Base-by-base conservation (phyloP, 2,888 invertebrate species). In the Hypolimnas misippus region DNA sequence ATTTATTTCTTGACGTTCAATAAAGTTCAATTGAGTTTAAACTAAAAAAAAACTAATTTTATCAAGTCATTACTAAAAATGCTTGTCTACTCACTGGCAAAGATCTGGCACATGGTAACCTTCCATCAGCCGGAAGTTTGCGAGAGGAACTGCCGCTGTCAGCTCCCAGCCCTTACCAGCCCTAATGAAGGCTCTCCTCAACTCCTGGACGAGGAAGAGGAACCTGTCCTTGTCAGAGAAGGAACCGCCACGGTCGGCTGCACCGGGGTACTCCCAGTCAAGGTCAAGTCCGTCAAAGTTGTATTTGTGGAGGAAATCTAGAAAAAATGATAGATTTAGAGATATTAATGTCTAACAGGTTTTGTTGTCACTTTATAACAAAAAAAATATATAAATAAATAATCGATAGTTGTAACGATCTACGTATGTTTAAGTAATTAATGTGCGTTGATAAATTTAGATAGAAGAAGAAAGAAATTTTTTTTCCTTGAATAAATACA, bases 231-330 rank as follows among this genome's bases (percentile, higher is more conserved):
- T 97, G 84, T 98, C 97, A 10, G 95, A 94, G 83, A 94, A 97
- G 60, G 94, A 95, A 38, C 97, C 97, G 6, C 97, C 97, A 31
- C 97, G 94, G 83, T 97, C 97, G 0, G 96, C 94, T 0, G 97
- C 97, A 0, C 96, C 97, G 1, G 97, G 97, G 79, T 97, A 97
- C 83, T 97, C 97, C 97, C 97, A 97, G 78, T 97, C 97, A 74
- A 97, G 91, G 78, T 97, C 97, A 75, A 97, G 94, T 0, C 97
- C 97, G 76, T 97, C 97, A 71, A 97, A 97, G 21, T 93, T 87
- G 77, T 97, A 97, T 75, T 94, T 92, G 56, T 95, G 90, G 92
- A 97, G 93, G 78, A 96, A 97, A 69, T 93, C 95, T 95, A 78
- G 19, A 71, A 70, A 10, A 53, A 38, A 3, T 38, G 2, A 33